Conservation (phyloP, 2,888 invertebrate species). For the Mayetiola destructor region DNA sequence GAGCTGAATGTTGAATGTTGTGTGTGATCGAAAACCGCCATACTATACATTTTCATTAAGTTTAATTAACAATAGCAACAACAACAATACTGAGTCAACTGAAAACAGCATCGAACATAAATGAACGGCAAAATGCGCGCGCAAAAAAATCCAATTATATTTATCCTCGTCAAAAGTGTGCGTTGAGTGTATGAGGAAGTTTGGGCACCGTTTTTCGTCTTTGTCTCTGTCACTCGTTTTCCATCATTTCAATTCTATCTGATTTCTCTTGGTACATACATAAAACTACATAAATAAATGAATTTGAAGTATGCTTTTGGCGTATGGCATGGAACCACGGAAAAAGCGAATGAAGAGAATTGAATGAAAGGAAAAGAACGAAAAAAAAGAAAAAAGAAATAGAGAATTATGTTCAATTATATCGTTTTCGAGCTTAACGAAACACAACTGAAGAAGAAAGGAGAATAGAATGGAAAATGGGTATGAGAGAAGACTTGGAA, state of each 20-base stretch:
- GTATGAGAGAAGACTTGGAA: background rate
- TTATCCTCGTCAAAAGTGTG: conserved; percentile 12
- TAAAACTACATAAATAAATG: too few species aligned
- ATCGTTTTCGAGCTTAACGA: background rate
- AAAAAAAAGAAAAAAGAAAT: background rate
- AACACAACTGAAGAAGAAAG: background rate
- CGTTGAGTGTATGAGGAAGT: background rate
- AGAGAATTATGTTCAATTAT: background rate
- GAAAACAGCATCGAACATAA: conserved; percentile 10
- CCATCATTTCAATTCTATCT: too few species aligned
- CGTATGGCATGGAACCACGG: conserved; percentile 6
- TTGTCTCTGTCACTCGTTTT: background rate
- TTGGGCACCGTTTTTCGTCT: conserved; percentile 7
- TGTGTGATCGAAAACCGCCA: conserved; percentile 9
- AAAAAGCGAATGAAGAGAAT: too few species aligned
- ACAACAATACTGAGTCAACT: background rate
- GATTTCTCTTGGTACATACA: too few species aligned
- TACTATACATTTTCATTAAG: conserved; percentile 13
- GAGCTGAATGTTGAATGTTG: conserved; percentile 4
- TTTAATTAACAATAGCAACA: conserved; percentile 11
- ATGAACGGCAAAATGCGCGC: conserved; percentile 10
- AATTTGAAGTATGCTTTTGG: conserved; percentile 7
- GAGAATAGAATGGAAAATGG: background rate
- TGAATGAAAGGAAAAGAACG: too few species aligned
- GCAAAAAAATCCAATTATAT: conserved; percentile 12